Evolutionary conservation across 2,113 vertebrate species (phyloP).

Genomic region (Archilochus colubris): DNA sequence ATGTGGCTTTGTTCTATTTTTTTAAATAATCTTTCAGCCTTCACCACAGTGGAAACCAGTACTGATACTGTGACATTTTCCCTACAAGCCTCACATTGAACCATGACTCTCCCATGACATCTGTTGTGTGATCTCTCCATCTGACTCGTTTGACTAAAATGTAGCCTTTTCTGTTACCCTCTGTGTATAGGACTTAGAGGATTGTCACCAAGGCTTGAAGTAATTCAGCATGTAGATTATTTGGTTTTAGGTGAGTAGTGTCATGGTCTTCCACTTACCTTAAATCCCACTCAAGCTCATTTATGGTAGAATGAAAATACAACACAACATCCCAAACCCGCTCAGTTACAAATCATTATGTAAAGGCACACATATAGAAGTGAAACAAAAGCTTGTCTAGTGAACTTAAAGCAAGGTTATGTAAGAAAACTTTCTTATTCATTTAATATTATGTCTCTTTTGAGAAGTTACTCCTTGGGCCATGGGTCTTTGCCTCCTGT

Average conservation of each 20-base stretch:
- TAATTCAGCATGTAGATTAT: neutral
- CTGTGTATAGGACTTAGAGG: neutral
- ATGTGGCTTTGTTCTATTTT: constrained; percentile 8
- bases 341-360: neutral
- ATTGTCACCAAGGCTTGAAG: neutral
- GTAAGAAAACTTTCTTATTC: neutral
- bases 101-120: neutral
- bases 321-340: neutral
- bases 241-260: neutral
- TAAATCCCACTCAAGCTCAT: neutral
- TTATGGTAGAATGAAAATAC: neutral
- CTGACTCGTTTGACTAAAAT: neutral
- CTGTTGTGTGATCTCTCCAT: neutral
- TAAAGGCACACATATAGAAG: neutral
- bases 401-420: neutral
- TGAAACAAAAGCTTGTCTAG: neutral
- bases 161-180: neutral
- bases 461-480: neutral
- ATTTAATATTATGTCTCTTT: neutral
- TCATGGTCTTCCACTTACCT: neutral
- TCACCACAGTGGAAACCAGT: neutral
- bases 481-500: neutral
- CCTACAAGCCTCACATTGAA: neutral
- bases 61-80: neutral
- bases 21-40: neutral